Evolutionary conservation across 1,140 invertebrate species (phyloP).

Genomic region (Phenacoccus solenopsis): DNA sequence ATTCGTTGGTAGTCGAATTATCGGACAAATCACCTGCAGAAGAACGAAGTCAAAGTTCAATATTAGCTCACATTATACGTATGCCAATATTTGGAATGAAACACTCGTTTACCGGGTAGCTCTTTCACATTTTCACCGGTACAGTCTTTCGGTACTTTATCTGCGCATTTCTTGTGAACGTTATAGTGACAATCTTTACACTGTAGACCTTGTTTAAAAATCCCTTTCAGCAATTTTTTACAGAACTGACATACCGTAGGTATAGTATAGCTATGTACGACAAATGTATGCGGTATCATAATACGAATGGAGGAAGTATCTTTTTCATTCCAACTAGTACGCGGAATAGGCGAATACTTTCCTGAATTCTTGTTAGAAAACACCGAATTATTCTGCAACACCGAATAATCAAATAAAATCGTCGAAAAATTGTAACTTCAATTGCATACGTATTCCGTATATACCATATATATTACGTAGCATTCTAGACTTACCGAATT

Average conservation of each 20-base stretch:
- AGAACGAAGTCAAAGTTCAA: too few relatives aligned
- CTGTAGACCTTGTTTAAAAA: slow-evolving; percentile 94
- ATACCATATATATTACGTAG: too few relatives aligned
- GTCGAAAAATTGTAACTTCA: too few relatives aligned
- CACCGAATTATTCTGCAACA: not conserved
- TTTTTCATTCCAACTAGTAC: not conserved
- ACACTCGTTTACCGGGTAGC: slow-evolving; percentile 20
- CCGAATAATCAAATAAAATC: too few relatives aligned
- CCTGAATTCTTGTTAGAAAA: not conserved
- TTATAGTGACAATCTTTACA: slow-evolving; percentile 98
- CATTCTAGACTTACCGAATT: slow-evolving; percentile 4
- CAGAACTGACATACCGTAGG: slow-evolving; percentile 93
- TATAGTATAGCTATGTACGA: slow-evolving; percentile 83
- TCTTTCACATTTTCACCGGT: slow-evolving; percentile 52
- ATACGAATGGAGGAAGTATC: slow-evolving; percentile 31
- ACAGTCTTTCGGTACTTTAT: slow-evolving; percentile 90
- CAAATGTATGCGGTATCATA: slow-evolving; percentile 83
- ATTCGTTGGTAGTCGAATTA: not conserved
- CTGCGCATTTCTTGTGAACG: slow-evolving; percentile 92
- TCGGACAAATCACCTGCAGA: not conserved
- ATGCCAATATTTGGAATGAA: too few relatives aligned
- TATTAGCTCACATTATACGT: too few relatives aligned
- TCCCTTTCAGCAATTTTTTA: slow-evolving; percentile 85
- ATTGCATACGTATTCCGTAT: too few relatives aligned
- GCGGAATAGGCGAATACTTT: not conserved